phyloP scores from a whole-genome alignment of 2,113 vertebrate genomes.

The Ploceus nigricollis region DNA sequence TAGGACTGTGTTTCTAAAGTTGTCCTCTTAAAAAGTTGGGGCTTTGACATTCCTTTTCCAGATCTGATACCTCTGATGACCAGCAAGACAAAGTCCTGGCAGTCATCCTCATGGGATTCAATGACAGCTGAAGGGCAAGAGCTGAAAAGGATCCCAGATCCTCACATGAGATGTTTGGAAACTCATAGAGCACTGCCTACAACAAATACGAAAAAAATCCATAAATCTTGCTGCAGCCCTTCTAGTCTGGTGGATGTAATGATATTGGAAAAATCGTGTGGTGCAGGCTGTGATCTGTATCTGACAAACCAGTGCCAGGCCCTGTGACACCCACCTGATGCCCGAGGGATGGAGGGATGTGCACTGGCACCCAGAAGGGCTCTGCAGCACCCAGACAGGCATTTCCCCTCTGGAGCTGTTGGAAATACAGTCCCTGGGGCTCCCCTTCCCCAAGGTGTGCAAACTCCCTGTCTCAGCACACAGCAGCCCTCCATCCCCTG shows the following conservation, averaged over 20 bases:
- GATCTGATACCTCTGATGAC: background rate
- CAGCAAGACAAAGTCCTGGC: background rate
- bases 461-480: background rate
- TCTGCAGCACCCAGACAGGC: background rate
- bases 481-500: background rate
- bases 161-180: background rate
- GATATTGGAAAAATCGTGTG: fast-evolving
- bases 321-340: fast-evolving
- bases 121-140: background rate
- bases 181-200: background rate
- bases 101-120: background rate
- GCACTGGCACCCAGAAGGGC: background rate
- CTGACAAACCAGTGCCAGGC: background rate
- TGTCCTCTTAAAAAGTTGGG: background rate
- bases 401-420: background rate
- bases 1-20: background rate
- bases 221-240: background rate
- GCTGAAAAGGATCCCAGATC: background rate
- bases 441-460: background rate
- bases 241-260: background rate
- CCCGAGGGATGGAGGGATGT: background rate
- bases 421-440: background rate
- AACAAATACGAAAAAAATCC: background rate
- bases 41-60: background rate
- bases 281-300: background rate